These are phyloP conservation scores for Drosophila anomelani DNA, from an alignment of 2,888 invertebrate genomes.

Conservation along the genomic window DNA sequence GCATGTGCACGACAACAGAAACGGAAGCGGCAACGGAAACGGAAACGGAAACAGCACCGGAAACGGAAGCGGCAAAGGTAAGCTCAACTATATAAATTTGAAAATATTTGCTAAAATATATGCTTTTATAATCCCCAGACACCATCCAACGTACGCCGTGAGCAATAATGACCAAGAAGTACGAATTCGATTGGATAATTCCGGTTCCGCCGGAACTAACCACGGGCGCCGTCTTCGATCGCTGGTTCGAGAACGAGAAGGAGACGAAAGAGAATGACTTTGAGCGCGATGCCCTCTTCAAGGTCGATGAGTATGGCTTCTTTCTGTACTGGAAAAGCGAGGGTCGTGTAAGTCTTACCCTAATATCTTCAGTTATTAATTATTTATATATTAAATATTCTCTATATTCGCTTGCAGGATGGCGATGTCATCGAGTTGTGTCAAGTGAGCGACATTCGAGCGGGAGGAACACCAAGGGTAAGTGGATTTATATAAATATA, in stretches of 20 bases:
- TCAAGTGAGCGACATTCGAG: slow-evolving; percentile 98
- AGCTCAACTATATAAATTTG: neutral
- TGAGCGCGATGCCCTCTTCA: slow-evolving; percentile 94
- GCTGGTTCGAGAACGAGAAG: slow-evolving; percentile 98
- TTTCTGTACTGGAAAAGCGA: slow-evolving; percentile 99
- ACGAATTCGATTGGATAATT: slow-evolving; percentile 99
- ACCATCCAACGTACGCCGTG: slow-evolving; percentile 32
- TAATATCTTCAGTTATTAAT: neutral
- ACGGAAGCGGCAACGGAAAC: slow-evolving; percentile 20
- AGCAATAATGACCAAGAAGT: slow-evolving; percentile 95
- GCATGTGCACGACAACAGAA: slow-evolving; percentile 28
- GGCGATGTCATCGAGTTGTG: slow-evolving; percentile 99
- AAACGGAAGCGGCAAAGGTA: slow-evolving; percentile 30
- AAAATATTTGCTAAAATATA: neutral
- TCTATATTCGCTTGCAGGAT: slow-evolving; percentile 88
- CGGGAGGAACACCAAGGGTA: slow-evolving; percentile 96
- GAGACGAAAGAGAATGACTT: slow-evolving; percentile 92
- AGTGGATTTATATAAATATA: slow-evolving; percentile 68
- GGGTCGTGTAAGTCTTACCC: slow-evolving; percentile 88
- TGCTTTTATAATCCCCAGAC: neutral
- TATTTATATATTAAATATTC: slow-evolving; percentile 82
- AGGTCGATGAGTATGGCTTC: slow-evolving; percentile 98
- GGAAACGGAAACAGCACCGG: slow-evolving; percentile 12
- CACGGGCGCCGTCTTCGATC: slow-evolving; percentile 95
- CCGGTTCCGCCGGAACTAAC: slow-evolving; percentile 93